phyloP scores from a whole-genome alignment of 1,140 invertebrate species.

The Anadara kagoshimensis region DNA sequence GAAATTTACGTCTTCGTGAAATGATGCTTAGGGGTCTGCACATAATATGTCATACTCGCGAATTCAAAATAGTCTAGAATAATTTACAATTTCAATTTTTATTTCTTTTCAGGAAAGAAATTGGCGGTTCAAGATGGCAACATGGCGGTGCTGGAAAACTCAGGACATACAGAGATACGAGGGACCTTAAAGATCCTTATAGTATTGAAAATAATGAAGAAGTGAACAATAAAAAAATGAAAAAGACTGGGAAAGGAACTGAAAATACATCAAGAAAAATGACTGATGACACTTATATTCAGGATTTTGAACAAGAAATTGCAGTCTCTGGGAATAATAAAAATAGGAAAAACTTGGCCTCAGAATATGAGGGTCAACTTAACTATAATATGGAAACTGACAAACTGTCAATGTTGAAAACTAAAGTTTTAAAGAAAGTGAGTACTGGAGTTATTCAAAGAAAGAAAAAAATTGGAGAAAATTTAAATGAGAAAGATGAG shows the following conservation, averaged over 20 bases:
- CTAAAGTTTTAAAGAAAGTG: slow-evolving; percentile 57
- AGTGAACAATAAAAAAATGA: slow-evolving; percentile 1
- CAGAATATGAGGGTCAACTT: not conserved
- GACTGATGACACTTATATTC: not conserved
- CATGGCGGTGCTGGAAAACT: slow-evolving; percentile 61
- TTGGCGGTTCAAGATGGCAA: slow-evolving; percentile 61
- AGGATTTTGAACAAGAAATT: not conserved
- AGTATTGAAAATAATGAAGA: not conserved
- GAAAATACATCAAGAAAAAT: not conserved
- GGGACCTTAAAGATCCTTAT: slow-evolving; percentile 76
- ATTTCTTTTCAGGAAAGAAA: slow-evolving; percentile 54
- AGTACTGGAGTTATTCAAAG: slow-evolving; percentile 51
- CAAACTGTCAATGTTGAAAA: slow-evolving; percentile 44
- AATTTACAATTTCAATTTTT: not conserved
- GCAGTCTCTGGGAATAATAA: not conserved
- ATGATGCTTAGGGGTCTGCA: no score
- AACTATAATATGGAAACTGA: slow-evolving; percentile 9
- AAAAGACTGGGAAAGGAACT: slow-evolving; percentile 1
- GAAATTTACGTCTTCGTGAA: no score
- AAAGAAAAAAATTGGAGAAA: slow-evolving; percentile 10
- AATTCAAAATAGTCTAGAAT: not conserved
- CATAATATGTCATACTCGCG: not conserved
- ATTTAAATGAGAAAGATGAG: no score
- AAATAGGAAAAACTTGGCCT: not conserved
- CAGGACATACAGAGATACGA: slow-evolving; percentile 49